Percentiles rank a stretch among this genome's conserved stretches.
Conservation (phyloP, 2,888 invertebrate species). For the Gasteruption jaculator region DNA sequence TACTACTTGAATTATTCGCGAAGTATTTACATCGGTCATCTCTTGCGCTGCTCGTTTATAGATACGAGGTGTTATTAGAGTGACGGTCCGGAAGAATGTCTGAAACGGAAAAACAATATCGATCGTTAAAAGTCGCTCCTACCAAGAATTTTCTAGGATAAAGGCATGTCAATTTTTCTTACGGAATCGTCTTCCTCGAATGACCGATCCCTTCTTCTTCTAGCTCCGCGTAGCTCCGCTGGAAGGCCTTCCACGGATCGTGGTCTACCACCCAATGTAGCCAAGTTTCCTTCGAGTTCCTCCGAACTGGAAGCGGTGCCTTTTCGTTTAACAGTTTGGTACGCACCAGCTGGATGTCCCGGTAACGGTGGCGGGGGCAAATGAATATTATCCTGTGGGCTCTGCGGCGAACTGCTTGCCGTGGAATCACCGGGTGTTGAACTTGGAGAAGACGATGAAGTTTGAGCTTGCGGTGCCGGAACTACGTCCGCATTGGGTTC, state of each 20-base stretch:
- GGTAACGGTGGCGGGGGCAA: constrained; percentile 77
- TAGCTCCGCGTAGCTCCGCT: constrained; percentile 71
- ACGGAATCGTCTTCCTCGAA: constrained; percentile 36
- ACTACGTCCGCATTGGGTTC: constrained; percentile 78
- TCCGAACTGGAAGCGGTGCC: constrained; percentile 61
- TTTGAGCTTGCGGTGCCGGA: constrained; percentile 78
- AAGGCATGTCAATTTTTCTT: constrained; percentile 22
- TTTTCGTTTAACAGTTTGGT: constrained; percentile 82
- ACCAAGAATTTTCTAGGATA: constrained; percentile 2
- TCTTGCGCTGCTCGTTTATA: constrained; percentile 84
- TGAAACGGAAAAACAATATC: constrained; percentile 18
- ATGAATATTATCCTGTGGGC: constrained; percentile 63
- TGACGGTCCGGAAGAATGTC: constrained; percentile 54
- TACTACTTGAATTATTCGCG: constrained; percentile 85
- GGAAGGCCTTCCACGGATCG: constrained; percentile 82
- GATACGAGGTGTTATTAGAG: constrained; percentile 64
- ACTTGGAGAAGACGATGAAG: constrained; percentile 64
- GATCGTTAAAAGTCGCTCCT: constrained; percentile 5
- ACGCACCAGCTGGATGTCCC: constrained; percentile 73
- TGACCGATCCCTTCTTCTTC: constrained; percentile 61
- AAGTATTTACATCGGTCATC: constrained; percentile 89
- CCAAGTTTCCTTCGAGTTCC: constrained; percentile 73
- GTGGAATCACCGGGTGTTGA: constrained; percentile 62
- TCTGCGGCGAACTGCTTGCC: constrained; percentile 57
- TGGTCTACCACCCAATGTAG: constrained; percentile 79